Evolutionary conservation across 2,888 invertebrate genomes (phyloP).

Genomic region (Pyrrhia umbra): DNA sequence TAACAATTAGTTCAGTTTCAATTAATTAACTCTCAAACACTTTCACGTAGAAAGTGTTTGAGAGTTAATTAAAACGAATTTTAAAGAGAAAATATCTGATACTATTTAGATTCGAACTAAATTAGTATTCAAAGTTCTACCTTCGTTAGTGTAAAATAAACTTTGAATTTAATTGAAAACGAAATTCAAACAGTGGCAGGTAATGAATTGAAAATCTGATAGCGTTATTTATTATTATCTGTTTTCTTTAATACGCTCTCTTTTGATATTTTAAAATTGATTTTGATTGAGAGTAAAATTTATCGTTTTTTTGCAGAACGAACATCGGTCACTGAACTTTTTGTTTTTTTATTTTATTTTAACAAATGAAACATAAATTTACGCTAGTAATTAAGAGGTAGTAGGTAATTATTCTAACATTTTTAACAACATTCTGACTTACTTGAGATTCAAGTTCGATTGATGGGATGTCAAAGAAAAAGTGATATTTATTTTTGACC

Average conservation of each 20-base stretch:
- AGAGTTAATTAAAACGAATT: not conserved
- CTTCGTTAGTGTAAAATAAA: constrained; percentile 34
- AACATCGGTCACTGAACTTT: not conserved
- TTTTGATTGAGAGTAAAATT: not conserved
- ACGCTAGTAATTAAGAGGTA: too few species aligned
- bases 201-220: constrained; percentile 8
- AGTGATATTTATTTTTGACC: too few species aligned
- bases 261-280: not conserved
- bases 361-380: too few species aligned
- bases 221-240: not conserved
- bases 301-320: not conserved
- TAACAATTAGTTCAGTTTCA: not conserved
- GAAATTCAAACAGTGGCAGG: not conserved
- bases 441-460: too few species aligned
- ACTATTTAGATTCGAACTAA: constrained; percentile 1
- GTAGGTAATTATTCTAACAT: too few species aligned
- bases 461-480: too few species aligned
- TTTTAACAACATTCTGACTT: too few species aligned
- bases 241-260: not conserved
- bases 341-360: not conserved
- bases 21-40: too few species aligned
- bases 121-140: constrained; percentile 21
- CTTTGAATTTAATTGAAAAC: constrained; percentile 18
- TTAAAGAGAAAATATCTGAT: not conserved
- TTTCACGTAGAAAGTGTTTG: too few species aligned